Percentiles rank a stretch among this genome's conserved stretches.
These are phyloP conservation scores for Leptodirus hochenwartii DNA, from an alignment of 2,888 invertebrate genomes.

Conservation along the genomic window DNA sequence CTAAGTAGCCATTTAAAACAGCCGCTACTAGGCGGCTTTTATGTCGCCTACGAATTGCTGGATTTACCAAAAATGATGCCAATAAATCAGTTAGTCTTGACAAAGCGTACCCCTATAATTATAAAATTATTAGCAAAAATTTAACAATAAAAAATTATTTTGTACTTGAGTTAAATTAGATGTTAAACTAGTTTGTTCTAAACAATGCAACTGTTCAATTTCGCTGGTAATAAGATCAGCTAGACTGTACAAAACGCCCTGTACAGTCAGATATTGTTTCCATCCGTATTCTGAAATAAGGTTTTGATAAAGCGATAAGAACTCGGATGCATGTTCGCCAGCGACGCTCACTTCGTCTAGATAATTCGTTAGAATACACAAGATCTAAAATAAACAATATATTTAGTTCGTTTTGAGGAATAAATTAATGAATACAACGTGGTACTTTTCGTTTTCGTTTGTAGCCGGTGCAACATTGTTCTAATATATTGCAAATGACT, in stretches of 20 bases:
- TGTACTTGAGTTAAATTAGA: conserved; percentile 89
- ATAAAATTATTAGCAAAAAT: too few species aligned
- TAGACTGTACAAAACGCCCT: conserved; percentile 67
- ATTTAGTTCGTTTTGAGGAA: too few species aligned
- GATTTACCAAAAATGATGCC: conserved; percentile 73
- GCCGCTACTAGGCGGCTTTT: conserved; percentile 78
- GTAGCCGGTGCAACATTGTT: conserved; percentile 54
- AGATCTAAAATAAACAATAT: conserved; percentile 31
- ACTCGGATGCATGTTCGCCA: conserved; percentile 87
- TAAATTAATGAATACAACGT: conserved; percentile 4
- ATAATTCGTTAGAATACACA: conserved; percentile 76
- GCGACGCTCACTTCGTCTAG: conserved; percentile 70
- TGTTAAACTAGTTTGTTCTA: conserved; percentile 84
- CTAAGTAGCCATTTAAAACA: conserved; percentile 85
- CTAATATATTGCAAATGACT: conserved; percentile 76
- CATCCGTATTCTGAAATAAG: conserved; percentile 75
- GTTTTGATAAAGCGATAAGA: conserved; percentile 68
- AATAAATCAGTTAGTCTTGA: conserved; percentile 59
- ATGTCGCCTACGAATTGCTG: conserved; percentile 73
- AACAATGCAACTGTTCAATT: conserved; percentile 69
- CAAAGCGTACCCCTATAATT: too few species aligned
- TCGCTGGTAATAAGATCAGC: conserved; percentile 76
- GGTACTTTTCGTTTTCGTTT: conserved; percentile 49
- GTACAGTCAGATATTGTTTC: conserved; percentile 83
- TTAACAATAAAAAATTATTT: too few species aligned